Conservation (phyloP, 2,888 invertebrate genomes). For the Tortricodes alternella region DNA sequence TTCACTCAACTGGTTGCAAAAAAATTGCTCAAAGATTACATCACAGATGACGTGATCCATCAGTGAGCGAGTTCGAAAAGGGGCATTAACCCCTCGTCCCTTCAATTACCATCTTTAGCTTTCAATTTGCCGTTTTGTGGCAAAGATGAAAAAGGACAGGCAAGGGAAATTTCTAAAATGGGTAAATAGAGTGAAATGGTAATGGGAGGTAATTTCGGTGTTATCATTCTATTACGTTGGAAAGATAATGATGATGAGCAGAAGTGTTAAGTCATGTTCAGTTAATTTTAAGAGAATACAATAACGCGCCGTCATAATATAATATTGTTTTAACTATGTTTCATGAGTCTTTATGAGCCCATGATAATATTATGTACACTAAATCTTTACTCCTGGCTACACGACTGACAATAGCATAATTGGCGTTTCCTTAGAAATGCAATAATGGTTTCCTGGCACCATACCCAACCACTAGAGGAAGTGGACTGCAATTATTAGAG, state of each 20-base stretch:
- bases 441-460: conserved; percentile 53
- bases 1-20: conserved; percentile 43
- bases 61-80: conserved; percentile 62
- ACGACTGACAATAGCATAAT: conserved; percentile 42
- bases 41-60: conserved; percentile 73
- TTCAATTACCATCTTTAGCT: conserved; percentile 80
- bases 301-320: too few relatives aligned
- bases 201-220: conserved; percentile 24
- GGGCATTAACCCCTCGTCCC: conserved; percentile 73
- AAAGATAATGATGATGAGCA: conserved; percentile 5
- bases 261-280: too few relatives aligned
- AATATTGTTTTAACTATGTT: neutral
- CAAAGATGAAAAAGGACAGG: conserved; percentile 62
- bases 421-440: conserved; percentile 40
- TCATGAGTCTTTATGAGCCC: neutral
- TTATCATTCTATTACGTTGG: conserved; percentile 5
- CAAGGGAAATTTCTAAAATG: conserved; percentile 35
- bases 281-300: too few relatives aligned
- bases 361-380: neutral
- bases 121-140: conserved; percentile 78
- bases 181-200: conserved; percentile 28
- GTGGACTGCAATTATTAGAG: conserved; percentile 38
- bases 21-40: conserved; percentile 58
- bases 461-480: conserved; percentile 39
- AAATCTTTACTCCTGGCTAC: neutral